Evolutionary conservation across 1,140 invertebrate species (phyloP), one percentile per base, ranked within the genome.

Genomic region (Heliconius nattereri): DNA sequence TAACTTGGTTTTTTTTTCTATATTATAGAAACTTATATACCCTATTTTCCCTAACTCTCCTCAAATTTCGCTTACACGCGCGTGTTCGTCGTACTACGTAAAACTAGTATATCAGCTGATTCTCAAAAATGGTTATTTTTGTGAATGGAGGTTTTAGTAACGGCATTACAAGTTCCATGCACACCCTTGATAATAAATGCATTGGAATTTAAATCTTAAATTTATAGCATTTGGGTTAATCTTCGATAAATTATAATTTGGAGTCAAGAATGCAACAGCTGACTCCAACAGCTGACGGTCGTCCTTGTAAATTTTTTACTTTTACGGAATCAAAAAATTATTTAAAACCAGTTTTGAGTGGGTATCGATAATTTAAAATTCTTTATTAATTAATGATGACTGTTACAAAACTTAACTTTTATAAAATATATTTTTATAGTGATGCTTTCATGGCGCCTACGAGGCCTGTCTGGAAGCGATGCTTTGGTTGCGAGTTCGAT

Each of bases 61-160:
- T 52, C 9, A 7, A 19, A 73, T 73, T 72, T 66, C 35, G 75
- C 76, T 73, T 75, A 37, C 75, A 80, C 71, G 72, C 76, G 71
- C 57, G 35, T 73, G 78, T 49, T 29, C 60, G 74, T 71, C 78
- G 32, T 78, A 81, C 32, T 72, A 78, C 74, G 32, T 72, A 35
- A 77, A 75, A 71, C 57, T 60, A 23, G 57, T 16, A 45, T 71
- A 60, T 81, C 79, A 81, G 79, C 79, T 81, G 79, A 81, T 71
- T 81, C 74, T 78, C 72, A 37, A 81, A 81, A 81, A 72, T 74
- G 75, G 79, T 66, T 66, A 80, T 80, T 80, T 80, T 81, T 80
- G 76, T 81, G 79, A 81, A 81, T 81, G 79, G 71, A 71, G 75
- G 13, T 72, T 71, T 49, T 81, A 73, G 74, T 80, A 78, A 77